A percentile compares a stretch with the other conserved stretches of the same genome.
Evolutionary conservation across 2,113 vertebrate genomes (phyloP).

Genomic region (Erythrocercus mccallii): DNA sequence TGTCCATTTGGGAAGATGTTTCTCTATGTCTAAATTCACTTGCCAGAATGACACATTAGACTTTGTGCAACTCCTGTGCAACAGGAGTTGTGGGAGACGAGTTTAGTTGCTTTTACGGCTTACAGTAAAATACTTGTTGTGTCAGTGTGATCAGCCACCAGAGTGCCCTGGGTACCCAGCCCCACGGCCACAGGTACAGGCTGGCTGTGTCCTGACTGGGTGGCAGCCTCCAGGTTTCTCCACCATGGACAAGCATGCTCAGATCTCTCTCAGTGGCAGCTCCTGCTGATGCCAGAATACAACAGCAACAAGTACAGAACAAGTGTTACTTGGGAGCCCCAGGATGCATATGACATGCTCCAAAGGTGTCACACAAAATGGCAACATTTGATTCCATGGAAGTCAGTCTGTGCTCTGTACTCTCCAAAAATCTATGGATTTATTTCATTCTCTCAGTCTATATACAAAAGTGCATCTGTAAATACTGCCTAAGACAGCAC

Average conservation of each 20-base stretch:
- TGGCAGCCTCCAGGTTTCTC: not conserved
- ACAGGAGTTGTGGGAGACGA: not conserved
- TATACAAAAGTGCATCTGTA: not conserved
- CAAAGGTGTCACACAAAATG: not conserved
- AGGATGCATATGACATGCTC: not conserved
- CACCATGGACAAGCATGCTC: not conserved
- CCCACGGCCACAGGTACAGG: not conserved
- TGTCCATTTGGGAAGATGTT: not conserved
- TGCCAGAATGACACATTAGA: not conserved
- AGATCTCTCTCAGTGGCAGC: not conserved
- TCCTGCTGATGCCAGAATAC: not conserved
- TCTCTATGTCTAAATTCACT: not conserved
- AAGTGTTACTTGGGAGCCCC: not conserved
- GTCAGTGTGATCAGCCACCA: not conserved
- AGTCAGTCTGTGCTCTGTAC: not conserved
- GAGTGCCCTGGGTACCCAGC: not conserved
- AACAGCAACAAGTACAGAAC: not conserved
- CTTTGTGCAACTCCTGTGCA: not conserved
- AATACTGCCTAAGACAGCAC: not conserved
- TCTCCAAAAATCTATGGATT: not conserved
- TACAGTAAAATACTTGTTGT: not conserved
- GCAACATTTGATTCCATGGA: not conserved
- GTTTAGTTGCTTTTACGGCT: not conserved
- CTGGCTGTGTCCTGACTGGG: not conserved
- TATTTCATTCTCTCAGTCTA: not conserved